Conservation (phyloP, 2,888 invertebrate species). For the Tortricodes alternella region DNA sequence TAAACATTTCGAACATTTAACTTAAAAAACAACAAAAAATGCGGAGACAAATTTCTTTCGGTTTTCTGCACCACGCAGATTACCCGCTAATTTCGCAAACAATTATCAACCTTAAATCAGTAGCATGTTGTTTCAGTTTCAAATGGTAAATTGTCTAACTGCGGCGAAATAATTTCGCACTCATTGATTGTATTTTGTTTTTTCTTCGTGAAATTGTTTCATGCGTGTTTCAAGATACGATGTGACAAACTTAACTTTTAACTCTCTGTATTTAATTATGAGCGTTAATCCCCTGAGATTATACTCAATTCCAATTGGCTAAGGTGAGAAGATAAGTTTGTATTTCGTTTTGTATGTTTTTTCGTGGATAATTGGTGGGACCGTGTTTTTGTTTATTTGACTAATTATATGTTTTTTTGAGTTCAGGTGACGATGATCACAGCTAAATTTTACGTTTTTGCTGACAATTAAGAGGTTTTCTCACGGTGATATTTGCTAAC, state of each 20-base stretch:
- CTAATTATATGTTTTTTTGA: conserved; percentile 23
- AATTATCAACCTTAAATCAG: conserved; percentile 19
- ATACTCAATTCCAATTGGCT: conserved; percentile 17
- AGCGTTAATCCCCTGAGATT: conserved; percentile 16
- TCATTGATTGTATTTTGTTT: conserved; percentile 62
- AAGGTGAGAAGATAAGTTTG: not conserved
- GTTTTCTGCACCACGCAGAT: conserved; percentile 56
- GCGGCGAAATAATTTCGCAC: conserved; percentile 33
- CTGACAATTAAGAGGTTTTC: not conserved
- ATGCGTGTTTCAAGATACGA: conserved; percentile 59
- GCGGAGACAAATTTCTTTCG: conserved; percentile 76
- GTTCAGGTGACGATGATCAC: conserved; percentile 10
- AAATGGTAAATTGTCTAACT: conserved; percentile 13
- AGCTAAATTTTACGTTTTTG: not conserved
- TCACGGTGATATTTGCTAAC: too few species aligned
- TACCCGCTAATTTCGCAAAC: not conserved
- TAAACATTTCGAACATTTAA: conserved; percentile 57
- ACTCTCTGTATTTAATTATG: conserved; percentile 5
- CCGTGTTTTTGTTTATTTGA: conserved; percentile 26
- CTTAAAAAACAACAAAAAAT: conserved; percentile 50
- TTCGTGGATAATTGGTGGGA: conserved; percentile 6
- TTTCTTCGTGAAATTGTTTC: conserved; percentile 76
- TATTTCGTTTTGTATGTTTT: not conserved
- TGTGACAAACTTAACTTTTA: conserved; percentile 41
- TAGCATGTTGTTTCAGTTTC: conserved; percentile 20